Conservation (phyloP, 1,140 invertebrate genomes). For the Cydia fagiglandana region DNA sequence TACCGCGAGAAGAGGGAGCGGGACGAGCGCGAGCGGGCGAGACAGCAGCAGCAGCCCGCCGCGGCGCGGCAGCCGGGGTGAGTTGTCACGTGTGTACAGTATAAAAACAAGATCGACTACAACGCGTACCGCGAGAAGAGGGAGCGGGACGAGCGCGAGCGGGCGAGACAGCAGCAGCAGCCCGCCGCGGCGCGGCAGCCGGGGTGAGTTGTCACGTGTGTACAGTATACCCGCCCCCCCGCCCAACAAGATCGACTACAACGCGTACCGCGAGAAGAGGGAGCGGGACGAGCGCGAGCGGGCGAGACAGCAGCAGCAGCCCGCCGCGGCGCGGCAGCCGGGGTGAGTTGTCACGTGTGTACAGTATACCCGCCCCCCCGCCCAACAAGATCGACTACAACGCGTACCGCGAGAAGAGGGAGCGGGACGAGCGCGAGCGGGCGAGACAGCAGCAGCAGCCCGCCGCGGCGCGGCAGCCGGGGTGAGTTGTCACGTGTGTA, state of each 20-base stretch:
- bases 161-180: slow-evolving; percentile 44
- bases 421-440: slow-evolving; percentile 66
- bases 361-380: slow-evolving; percentile 43
- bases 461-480: neutral
- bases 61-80: neutral
- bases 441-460: slow-evolving; percentile 44
- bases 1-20: slow-evolving; percentile 73
- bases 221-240: slow-evolving; percentile 45
- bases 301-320: slow-evolving; percentile 44
- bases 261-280: slow-evolving; percentile 70
- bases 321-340: neutral
- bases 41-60: slow-evolving; percentile 34
- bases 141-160: slow-evolving; percentile 68
- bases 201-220: too few relatives aligned
- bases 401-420: slow-evolving; percentile 70
- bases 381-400: slow-evolving; percentile 75
- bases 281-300: slow-evolving; percentile 69
- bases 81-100: too few relatives aligned
- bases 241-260: slow-evolving; percentile 73
- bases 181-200: neutral
- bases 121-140: slow-evolving; percentile 72
- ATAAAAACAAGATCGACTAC: slow-evolving; percentile 75
- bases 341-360: too few relatives aligned
- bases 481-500: too few relatives aligned
- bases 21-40: slow-evolving; percentile 65